Base-by-base conservation (phyloP, 2,797 vertebrate species). In the Gymnoscopelus microlampas region DNA sequence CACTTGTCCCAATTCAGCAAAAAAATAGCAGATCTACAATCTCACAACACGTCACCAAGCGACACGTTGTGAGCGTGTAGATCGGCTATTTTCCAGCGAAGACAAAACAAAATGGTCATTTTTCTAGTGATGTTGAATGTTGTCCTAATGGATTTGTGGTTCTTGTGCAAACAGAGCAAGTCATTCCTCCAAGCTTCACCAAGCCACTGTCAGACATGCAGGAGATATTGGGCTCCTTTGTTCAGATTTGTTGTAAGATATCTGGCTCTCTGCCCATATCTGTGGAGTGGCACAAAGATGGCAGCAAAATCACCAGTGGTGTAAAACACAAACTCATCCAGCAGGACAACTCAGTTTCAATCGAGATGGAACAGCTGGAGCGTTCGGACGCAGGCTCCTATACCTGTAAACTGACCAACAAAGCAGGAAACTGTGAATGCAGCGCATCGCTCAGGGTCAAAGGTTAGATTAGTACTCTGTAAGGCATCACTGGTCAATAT, bases 281-380 rank as follows among this genome's bases (percentile, higher is more conserved):
- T 85, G 96, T 97, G 84, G 96, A 97, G 72, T 99, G 97, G 98
- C 94, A 95, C 82, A 98, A 98, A 88, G 97, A 98, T 51, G 95
- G 95, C 26, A 92, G 89, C 81, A 95, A 94, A 88, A 93, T 99
- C 83, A 89, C 92, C 12, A 96, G 95, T 68, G 96, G 95, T 73
- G 92, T 95, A 71, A 98, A 98, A 89, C 94, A 96, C 72, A 97
- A 96, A 88, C 93, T 96, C 49, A 77, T 97, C 35, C 96, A 96
- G 86, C 96, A 95, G 32, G 96, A 98, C 83, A 98, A 97, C 67
- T 93, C 93, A 0, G 87, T 96, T 70, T 96, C 93, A 2, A 77
- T 98, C 0, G 95, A 98, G 71, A 93, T 98, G 9, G 95, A 95
- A 60, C 95, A 95, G 79, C 90, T 98, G 64, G 96, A 98, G 73